phyloP scores from a whole-genome alignment of 2,888 invertebrate genomes.

The Cynaeus angustus region DNA sequence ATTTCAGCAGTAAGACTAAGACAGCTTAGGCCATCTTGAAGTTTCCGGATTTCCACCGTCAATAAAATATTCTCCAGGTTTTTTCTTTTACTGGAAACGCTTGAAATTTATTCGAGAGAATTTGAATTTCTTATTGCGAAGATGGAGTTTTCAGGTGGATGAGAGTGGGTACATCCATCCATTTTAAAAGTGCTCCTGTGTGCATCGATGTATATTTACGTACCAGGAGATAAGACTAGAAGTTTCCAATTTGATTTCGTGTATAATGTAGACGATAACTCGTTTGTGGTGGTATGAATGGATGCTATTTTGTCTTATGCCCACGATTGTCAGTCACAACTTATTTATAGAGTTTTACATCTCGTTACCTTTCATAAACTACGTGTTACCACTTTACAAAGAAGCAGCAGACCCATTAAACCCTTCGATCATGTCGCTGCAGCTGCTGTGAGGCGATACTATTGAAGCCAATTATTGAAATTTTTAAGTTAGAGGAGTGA shows the following conservation, averaged over 20 bases:
- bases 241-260: background rate
- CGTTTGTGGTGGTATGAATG: background rate
- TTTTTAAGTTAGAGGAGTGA: too few relatives aligned
- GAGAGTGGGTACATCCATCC: background rate
- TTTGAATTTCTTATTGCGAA: slow-evolving; percentile 1
- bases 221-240: background rate
- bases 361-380: slow-evolving; percentile 12
- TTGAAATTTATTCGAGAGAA: background rate
- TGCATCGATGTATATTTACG: slow-evolving; percentile 2
- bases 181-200: background rate
- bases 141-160: background rate
- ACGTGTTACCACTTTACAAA: background rate
- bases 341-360: slow-evolving; percentile 27
- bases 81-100: background rate
- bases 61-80: background rate
- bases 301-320: background rate
- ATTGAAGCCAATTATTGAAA: too few relatives aligned
- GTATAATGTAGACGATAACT: background rate
- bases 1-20: background rate
- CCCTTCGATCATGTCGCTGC: background rate
- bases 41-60: background rate
- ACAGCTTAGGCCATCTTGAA: background rate
- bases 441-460: slow-evolving; percentile 13
- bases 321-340: background rate
- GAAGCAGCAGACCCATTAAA: background rate